Evolutionary conservation across 2,888 invertebrate species (phyloP).

Genomic region (Tipula helvola): DNA sequence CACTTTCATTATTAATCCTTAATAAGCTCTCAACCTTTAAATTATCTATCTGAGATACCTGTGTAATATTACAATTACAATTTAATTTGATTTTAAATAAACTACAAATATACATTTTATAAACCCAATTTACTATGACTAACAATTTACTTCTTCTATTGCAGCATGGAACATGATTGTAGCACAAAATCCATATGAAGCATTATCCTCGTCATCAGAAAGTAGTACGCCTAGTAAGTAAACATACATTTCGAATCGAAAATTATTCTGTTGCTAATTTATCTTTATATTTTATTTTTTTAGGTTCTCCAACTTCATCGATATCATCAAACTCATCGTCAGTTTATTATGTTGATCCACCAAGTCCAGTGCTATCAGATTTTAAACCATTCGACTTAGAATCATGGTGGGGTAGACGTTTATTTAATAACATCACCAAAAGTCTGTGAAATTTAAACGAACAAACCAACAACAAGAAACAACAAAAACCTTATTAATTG

Average conservation of each 20-base stretch:
- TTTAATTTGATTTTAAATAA: too few relatives aligned
- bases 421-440: slow-evolving; percentile 75
- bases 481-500: not conserved
- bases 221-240: slow-evolving; percentile 10
- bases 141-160: not conserved
- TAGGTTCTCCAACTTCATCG: slow-evolving; percentile 18
- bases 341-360: slow-evolving; percentile 61
- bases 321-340: slow-evolving; percentile 33
- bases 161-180: slow-evolving; percentile 35
- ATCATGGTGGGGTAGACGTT: slow-evolving; percentile 79
- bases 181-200: slow-evolving; percentile 33
- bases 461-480: not conserved
- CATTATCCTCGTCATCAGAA: slow-evolving; percentile 12
- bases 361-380: slow-evolving; percentile 56
- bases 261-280: not conserved
- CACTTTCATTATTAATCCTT: too few relatives aligned
- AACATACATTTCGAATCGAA: not conserved
- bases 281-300: not conserved
- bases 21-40: too few relatives aligned
- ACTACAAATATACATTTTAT: too few relatives aligned
- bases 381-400: slow-evolving; percentile 86
- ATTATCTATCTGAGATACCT: too few relatives aligned
- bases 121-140: not conserved
- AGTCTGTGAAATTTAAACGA: slow-evolving; percentile 42
- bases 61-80: too few relatives aligned